Base-by-base conservation (phyloP, 2,113 vertebrate genomes). In the Dromas ardeola region DNA sequence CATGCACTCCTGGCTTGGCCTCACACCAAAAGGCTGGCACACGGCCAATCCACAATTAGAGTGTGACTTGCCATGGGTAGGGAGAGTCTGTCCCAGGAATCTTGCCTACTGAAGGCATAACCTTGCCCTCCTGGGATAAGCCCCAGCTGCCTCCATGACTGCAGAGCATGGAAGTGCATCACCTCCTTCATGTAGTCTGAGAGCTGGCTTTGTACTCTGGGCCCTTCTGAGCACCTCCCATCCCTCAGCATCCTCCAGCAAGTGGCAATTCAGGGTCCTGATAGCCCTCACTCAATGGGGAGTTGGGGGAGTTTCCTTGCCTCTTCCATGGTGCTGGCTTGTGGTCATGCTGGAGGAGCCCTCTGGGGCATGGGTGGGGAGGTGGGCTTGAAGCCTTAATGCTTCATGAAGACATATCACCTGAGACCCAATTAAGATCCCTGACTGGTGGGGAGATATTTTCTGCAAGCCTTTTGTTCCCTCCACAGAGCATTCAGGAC, bases 21-120 rank as follows among this genome's bases (percentile, higher is more conserved):
- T 77, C n/a, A 43, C 42, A 22, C 26, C 63, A 53, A 59, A 45
- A 59, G 15, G 56, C 56, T 81, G 82, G 65, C 43, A 77, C 34
- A 42, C 0, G 0, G 26, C 38, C 63, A 40, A 15, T 11, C 18
- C 71, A 71, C 65, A 77, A 81, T 40, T 81, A 59, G 23, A n/a
- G 49, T 0, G 0, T 77, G 74, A 66, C n/a, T 86, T 4, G 1
- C 15, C 40, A 27, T 13, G 4, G 13, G 13, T 15, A 61, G 43
- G 19, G n/a, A 81, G 63, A 77, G 69, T 49, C 50, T 55, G 0
- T 30, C 20, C n/a, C 53, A 50, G 40, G 17, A 78, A n/a, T 52
- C 69, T 32, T 85, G 63, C 85, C 63, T 65, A 25, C 67, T 55
- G 69, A 71, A 92, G 36, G 20, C 70, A 36, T 61, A 61, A 14